A percentile compares a stretch with the other conserved stretches of the same genome.
These are phyloP conservation scores for Bufo gargarizans DNA, from an alignment of 2,113 vertebrate genomes.

Conservation along the genomic window DNA sequence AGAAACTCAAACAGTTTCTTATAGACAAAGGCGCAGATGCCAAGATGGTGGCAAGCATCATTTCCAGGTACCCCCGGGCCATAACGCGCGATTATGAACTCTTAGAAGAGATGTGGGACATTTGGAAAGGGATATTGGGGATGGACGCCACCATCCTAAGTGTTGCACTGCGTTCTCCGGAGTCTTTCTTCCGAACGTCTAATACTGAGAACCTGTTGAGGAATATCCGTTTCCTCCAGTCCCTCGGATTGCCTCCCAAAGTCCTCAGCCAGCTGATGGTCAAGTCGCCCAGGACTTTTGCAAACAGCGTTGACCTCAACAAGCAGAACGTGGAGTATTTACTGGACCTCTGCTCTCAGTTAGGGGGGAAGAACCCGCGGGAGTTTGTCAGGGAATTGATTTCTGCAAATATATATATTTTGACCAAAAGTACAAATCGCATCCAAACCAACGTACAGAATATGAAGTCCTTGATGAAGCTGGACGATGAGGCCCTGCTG, in stretches of 20 bases:
- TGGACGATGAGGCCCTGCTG: constrained; percentile 72
- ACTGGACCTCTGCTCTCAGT: constrained; percentile 64
- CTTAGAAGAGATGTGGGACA: constrained; percentile 75
- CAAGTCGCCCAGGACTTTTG: constrained; percentile 76
- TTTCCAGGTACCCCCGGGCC: constrained; percentile 76
- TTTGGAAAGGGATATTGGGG: constrained; percentile 77
- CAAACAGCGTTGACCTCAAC: constrained; percentile 78
- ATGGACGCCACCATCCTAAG: constrained; percentile 74
- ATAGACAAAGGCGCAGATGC: constrained; percentile 72
- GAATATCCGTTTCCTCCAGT: constrained; percentile 76
- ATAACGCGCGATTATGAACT: constrained; percentile 73
- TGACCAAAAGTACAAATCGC: constrained; percentile 78
- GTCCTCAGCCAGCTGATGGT: constrained; percentile 74
- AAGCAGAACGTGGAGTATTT: constrained; percentile 73
- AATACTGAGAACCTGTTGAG: constrained; percentile 77
- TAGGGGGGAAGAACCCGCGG: constrained; percentile 67
- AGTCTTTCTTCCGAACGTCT: constrained; percentile 80
- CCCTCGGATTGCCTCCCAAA: constrained; percentile 71
- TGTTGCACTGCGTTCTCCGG: constrained; percentile 75
- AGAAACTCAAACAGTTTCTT: constrained; percentile 73
- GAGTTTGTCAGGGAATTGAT: constrained; percentile 73
- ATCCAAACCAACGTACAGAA: constrained; percentile 71
- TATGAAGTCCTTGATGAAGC: constrained; percentile 67
- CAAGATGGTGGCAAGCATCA: constrained; percentile 72
- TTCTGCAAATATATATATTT: constrained; percentile 77